Base-by-base conservation (phyloP, 2,888 invertebrate species). In the Drosophila antonietae region DNA sequence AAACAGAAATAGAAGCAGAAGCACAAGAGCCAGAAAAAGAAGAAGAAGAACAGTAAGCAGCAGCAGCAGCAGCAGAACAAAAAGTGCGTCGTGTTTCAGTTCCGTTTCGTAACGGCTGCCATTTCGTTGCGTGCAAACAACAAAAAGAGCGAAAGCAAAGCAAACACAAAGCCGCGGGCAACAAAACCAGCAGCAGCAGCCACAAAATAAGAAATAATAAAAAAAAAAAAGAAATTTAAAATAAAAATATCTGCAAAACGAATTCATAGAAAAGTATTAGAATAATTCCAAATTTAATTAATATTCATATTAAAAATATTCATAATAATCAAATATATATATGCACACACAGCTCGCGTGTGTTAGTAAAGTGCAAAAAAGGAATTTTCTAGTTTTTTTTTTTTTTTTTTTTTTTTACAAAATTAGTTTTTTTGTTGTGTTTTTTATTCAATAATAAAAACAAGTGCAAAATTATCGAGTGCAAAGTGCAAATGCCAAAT, bases 151-250 rank as follows among this genome's bases (percentile, higher is more conserved):
- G 61, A 72, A 78, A 73, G 51, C 69, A 73, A 79, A 75, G 65
- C 79, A 78, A 80, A 80, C 76, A 71, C 71, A 68, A 78, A 75
- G 80, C 76, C 81, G 77, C 86, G 80, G 77, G 83, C 80, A 70
- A 70, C 63, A 73, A 62, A 58, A 56, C 41, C 53, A 65, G 69
- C 60, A 72, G 60, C 67, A 67, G 53, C 67, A 46, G 65, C 62
- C 44, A 61, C 68, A 58, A 61, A 67, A 28, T 28, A 28, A 28
- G 62, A 73, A 52, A 67, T 68, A 56, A 66, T 55, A 20, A 52
- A 37, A 62, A 28, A 20, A 52, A 37, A 62, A 28, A 6, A 6
- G 5, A 28, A 28, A 28, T 28, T 28, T 28, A 0, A 28, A 28
- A 28, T 28, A 28, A 28, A 39, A 31, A 20, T 60, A 53, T 53